Percentiles rank a stretch among this genome's conserved stretches.
Conservation (phyloP, 2,797 vertebrate genomes). For the Eulemur mongoz region DNA sequence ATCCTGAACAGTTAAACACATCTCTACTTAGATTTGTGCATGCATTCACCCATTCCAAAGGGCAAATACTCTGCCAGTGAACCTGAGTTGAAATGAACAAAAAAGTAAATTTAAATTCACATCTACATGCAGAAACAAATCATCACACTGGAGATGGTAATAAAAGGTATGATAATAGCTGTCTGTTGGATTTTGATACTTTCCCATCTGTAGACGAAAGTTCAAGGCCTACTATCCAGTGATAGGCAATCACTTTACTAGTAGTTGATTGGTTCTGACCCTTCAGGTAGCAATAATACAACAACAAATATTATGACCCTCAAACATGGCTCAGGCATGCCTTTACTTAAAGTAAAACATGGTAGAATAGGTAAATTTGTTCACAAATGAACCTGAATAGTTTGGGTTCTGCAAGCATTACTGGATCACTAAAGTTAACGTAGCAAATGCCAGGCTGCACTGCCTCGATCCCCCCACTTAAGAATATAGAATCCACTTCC, state of each 20-base stretch:
- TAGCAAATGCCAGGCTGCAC: not conserved
- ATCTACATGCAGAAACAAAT: not conserved
- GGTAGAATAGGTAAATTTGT: not conserved
- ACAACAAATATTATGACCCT: not conserved
- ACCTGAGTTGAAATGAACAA: constrained; percentile 2
- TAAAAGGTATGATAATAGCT: not conserved
- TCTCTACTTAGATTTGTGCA: not conserved
- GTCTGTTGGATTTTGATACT: not conserved
- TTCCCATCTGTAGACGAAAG: not conserved
- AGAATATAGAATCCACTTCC: not conserved
- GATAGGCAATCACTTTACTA: not conserved
- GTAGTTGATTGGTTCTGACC: not conserved
- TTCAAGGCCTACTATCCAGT: not conserved
- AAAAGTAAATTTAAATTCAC: not conserved
- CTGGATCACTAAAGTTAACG: not conserved
- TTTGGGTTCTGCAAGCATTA: not conserved
- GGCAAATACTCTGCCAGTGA: not conserved
- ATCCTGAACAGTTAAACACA: not conserved
- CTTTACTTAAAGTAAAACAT: not conserved
- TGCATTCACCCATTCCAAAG: not conserved
- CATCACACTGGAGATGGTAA: not conserved
- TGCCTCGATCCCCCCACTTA: not conserved
- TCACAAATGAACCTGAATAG: not conserved
- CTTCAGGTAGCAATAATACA: not conserved
- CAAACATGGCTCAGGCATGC: not conserved